Conservation (phyloP, 2,797 vertebrate genomes). For the Spinus olivaceus region DNA sequence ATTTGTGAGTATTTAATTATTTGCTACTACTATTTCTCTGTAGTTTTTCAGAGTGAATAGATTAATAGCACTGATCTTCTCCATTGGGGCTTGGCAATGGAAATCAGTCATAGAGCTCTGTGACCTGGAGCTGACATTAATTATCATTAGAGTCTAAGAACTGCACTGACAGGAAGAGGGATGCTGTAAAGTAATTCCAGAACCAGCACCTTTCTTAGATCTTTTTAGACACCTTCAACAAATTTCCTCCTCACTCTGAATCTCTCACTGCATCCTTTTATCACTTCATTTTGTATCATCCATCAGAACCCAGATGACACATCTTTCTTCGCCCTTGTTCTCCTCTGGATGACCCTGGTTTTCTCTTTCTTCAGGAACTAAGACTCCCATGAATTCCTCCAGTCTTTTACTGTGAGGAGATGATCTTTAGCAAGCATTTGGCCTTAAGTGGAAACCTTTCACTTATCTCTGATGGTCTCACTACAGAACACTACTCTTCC, state of each 20-base stretch:
- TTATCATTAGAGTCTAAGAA: constrained; percentile 5
- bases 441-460: background rate
- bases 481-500: background rate
- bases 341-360: background rate
- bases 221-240: background rate
- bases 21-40: background rate
- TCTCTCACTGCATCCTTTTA: constrained; percentile 12
- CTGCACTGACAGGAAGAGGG: background rate
- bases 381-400: background rate
- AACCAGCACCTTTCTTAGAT: background rate
- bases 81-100: background rate
- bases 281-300: background rate
- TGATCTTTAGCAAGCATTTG: background rate
- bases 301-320: background rate
- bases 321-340: background rate
- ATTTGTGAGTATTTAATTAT: background rate
- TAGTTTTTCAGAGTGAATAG: background rate
- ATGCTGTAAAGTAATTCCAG: background rate
- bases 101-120: background rate
- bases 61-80: background rate
- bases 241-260: background rate
- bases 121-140: background rate
- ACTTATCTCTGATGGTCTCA: background rate
- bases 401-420: background rate
- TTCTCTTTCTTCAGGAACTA: background rate